Conservation (phyloP, 2,888 invertebrate species). For the Sminthurinus aureus region DNA sequence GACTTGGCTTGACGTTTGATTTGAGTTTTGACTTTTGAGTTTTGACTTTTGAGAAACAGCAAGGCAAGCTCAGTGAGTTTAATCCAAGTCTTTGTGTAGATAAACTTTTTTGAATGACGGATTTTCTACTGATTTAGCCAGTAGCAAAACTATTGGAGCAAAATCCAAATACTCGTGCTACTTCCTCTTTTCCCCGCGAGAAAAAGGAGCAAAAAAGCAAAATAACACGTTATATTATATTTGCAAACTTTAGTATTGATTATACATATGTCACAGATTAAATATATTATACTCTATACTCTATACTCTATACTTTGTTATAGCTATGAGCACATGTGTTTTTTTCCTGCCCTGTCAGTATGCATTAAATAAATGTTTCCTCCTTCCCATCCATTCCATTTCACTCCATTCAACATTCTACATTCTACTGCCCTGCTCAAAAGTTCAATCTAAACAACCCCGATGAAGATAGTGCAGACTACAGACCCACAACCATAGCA, state of each 20-base stretch:
- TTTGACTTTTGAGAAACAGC: neutral
- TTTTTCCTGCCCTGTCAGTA: neutral
- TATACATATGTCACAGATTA: neutral
- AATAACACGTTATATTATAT: too few relatives aligned
- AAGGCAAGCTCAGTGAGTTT: too few relatives aligned
- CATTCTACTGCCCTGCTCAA: neutral
- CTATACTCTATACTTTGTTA: neutral
- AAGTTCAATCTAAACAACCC: constrained; percentile 17
- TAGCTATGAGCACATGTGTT: neutral
- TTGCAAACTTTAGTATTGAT: too few relatives aligned
- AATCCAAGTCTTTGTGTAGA: neutral
- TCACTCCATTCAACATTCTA: too few relatives aligned
- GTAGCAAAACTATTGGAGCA: neutral
- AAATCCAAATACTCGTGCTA: too few relatives aligned
- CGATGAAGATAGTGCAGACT: neutral
- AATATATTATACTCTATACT: neutral
- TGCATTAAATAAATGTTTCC: neutral
- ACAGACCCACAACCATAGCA: too few relatives aligned
- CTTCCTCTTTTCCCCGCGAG: too few relatives aligned
- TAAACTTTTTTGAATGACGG: neutral
- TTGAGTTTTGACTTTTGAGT: too few relatives aligned
- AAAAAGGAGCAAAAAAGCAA: too few relatives aligned
- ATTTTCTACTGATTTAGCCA: neutral
- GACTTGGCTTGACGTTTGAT: too few relatives aligned
- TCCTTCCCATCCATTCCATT: neutral